Percentiles rank a stretch among this genome's conserved stretches.
Conservation (phyloP, 2,113 vertebrate genomes). For the Siphamia tubifer region DNA sequence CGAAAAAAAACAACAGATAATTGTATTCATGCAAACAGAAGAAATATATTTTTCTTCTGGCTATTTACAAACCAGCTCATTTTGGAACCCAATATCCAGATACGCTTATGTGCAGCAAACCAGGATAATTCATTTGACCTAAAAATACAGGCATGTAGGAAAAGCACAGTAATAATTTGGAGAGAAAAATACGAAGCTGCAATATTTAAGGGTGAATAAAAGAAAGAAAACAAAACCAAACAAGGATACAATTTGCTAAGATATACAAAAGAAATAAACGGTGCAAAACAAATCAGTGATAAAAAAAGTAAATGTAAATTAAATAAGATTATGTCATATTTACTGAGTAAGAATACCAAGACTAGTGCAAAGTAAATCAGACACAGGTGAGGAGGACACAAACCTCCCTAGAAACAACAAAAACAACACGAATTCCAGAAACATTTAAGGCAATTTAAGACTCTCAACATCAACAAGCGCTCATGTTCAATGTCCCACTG, state of each 20-base stretch:
- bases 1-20: constrained; percentile 16
- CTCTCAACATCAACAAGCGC: neutral
- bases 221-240: neutral
- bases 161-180: constrained; percentile 29
- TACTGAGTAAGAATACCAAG: too few relatives aligned
- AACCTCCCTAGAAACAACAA: neutral
- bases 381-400: too few relatives aligned
- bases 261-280: neutral
- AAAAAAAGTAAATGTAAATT: neutral
- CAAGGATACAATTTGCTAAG: neutral
- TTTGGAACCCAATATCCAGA: constrained; percentile 46
- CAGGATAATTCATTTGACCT: constrained; percentile 53
- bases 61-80: constrained; percentile 52
- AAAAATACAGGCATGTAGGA: constrained; percentile 36
- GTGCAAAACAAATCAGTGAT: neutral
- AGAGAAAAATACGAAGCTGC: constrained; percentile 12
- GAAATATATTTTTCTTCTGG: constrained; percentile 53
- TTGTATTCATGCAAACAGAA: constrained; percentile 58
- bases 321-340: too few relatives aligned
- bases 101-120: constrained; percentile 45
- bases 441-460: neutral
- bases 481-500: neutral
- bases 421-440: neutral
- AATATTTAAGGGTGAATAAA: constrained; percentile 4
- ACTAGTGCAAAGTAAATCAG: too few relatives aligned